Base-by-base conservation (phyloP, 53 echinoderm and acorn worm genomes). In the Glandiceps talaboti region DNA sequence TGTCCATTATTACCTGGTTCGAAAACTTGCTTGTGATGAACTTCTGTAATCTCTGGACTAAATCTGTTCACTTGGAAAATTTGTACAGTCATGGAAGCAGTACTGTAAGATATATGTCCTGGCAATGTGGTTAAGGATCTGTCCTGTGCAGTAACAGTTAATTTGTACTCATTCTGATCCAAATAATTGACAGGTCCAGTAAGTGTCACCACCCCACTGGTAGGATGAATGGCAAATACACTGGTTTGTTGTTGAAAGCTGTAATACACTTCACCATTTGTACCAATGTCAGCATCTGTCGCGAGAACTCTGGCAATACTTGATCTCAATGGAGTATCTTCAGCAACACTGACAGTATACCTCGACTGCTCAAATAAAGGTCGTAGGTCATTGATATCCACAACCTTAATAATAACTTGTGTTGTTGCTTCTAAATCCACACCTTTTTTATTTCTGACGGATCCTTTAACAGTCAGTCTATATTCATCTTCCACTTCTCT, bases 251-350 rank as follows among this genome's bases (percentile, higher is more conserved):
- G 81, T 73, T 89, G 87, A 76, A 97, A 90, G 84, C 91, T 91
- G 82, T 97, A 97, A 77, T 97, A 97, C 33, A 97, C 90, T 83
- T 97, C 97, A 25, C 93, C 97, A 64, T 97, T 97, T 74, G 85
- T 91, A 29, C 97, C 97, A 33, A 88, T 85, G 78, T 97, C 97
- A 26, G 97, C 93, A 81, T 97, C 97, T 20, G 87, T 89, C 1
- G 97, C 97, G 79, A 90, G 81, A 33, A 97, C 87, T 28, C 84
- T 86, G 31, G 80, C 84, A 75, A 97, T 89, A 76, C 87, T 91
- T 27, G 87, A 84, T 33, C 85, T 84, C 14, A 97, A 89, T 0
- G 97, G 89, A 1, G 79, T 83, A 73, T 97, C 88, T 82, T 97
- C 97, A 14, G 83, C 80, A 74, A 97, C 83, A 31, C 87, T 75